Percentiles rank a stretch among this genome's conserved stretches.
Evolutionary conservation across 23 tunicate genomes (phyloP).

Genomic region (Halocynthia aurantium): DNA sequence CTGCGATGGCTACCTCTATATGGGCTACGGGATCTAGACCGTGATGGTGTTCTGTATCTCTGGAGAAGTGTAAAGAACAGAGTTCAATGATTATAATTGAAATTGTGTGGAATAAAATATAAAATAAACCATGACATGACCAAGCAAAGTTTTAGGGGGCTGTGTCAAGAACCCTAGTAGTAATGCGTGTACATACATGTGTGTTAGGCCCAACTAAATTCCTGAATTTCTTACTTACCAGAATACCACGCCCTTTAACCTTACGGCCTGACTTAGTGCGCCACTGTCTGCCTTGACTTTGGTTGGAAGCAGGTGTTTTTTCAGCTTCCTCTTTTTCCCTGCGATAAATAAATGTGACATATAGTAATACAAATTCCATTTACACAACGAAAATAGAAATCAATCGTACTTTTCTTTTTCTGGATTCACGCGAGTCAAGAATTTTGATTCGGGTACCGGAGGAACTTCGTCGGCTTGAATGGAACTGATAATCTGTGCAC

Average conservation of each 20-base stretch:
- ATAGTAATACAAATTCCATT: background rate
- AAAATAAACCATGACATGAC: too few relatives aligned
- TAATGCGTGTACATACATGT: too few relatives aligned
- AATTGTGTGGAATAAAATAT: too few relatives aligned
- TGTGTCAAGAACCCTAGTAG: too few relatives aligned
- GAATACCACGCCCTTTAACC: constrained; percentile 78
- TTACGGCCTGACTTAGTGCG: constrained; percentile 72
- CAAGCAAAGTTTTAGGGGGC: too few relatives aligned
- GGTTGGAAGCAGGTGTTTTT: constrained; percentile 50
- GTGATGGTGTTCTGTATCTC: constrained; percentile 93
- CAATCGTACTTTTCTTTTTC: background rate
- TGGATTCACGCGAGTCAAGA: constrained; percentile 32
- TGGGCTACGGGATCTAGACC: constrained; percentile 70
- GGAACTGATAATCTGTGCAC: constrained; percentile 25
- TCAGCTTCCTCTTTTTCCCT: constrained; percentile 3
- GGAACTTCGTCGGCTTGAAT: constrained; percentile 78
- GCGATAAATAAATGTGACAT: background rate
- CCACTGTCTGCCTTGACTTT: constrained; percentile 66
- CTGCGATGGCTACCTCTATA: constrained; percentile 22
- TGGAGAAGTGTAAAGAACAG: background rate
- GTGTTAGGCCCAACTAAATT: too few relatives aligned
- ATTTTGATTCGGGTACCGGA: constrained; percentile 53
- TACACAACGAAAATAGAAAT: background rate
- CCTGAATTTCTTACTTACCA: constrained; percentile 30
- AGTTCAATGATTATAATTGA: too few relatives aligned